Evolutionary conservation across 1,140 invertebrate genomes (phyloP), one percentile per base, ranked within the genome.

Genomic region (Trichonephila clavata): DNA sequence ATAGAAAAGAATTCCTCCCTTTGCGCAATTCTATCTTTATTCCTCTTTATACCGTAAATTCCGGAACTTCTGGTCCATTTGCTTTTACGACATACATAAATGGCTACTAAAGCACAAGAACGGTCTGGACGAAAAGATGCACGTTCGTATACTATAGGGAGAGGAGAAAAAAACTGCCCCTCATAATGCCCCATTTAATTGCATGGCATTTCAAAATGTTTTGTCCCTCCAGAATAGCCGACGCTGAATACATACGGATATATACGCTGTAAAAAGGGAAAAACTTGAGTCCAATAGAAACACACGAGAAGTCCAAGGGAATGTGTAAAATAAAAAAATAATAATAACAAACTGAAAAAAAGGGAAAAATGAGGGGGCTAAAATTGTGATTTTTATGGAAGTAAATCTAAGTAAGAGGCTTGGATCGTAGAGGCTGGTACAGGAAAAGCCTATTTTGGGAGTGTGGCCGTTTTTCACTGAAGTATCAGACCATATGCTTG

Each of bases 61-160:
- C 92, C 68, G 27, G 59, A 92, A 61, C 61, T 93, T 93, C 92
- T 60, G 39, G 43, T 88, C 92, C 92, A 93, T 93, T 93, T 93
- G 92, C 24, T 93, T 93, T 93, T 93, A 93, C 92, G 92, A 93
- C 92, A 93, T 93, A 93, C 92, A 93, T 93, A 93, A 93, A 93
- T 80, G 92, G 92, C 86, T 63, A 60, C 81, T 71, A 88, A 93
- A 93, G 92, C 92, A 93, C 65, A 87, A 88, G 71, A 71, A 93
- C 83, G 86, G 57, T 20, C 77, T 63, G 77, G 50, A 39, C 68
- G 59, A 86, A 86, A 61, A 57, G 83, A 61, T 80, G 91, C 83
- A 88, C 89, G 57, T 77, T 57, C 87, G 5, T 63, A 50, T 16
- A 10, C 80, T 80, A 60, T 21, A 21, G 13, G 63, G 60, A 59